Evolutionary conservation across 2,888 invertebrate genomes (phyloP).

Genomic region (Nomada ferruginata): DNA sequence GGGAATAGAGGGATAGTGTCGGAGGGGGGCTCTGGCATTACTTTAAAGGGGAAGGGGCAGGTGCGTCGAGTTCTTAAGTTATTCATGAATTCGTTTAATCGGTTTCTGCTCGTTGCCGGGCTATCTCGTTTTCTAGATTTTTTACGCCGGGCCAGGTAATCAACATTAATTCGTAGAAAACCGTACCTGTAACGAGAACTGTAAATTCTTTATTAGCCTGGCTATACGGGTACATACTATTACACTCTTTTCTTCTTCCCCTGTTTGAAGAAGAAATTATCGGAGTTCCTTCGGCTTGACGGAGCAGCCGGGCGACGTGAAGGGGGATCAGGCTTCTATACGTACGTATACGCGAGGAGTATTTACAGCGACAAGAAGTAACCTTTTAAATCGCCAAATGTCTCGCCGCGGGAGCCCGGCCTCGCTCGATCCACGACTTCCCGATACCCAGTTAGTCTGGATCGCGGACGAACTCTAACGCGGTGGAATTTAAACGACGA

Average conservation of each 20-base stretch:
- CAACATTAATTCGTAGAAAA: constrained; percentile 84
- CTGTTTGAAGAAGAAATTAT: too few relatives aligned
- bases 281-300: neutral
- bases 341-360: constrained; percentile 32
- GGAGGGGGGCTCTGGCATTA: constrained; percentile 6
- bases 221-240: constrained; percentile 30
- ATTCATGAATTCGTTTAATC: constrained; percentile 84
- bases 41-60: constrained; percentile 70
- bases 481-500: constrained; percentile 51
- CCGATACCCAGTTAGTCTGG: constrained; percentile 36
- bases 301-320: neutral
- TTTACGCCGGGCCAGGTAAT: constrained; percentile 78
- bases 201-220: constrained; percentile 82
- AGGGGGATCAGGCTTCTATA: too few relatives aligned
- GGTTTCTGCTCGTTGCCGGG: constrained; percentile 77
- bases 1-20: neutral
- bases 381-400: constrained; percentile 68
- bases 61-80: constrained; percentile 80
- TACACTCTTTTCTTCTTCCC: constrained; percentile 36
- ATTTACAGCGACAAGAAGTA: constrained; percentile 58
- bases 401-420: constrained; percentile 38
- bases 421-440: constrained; percentile 53
- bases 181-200: constrained; percentile 82
- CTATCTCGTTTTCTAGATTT: constrained; percentile 74
- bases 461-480: constrained; percentile 41